These are phyloP conservation scores for Leptosomus discolor DNA, from an alignment of 2,113 vertebrate genomes.

Conservation along the genomic window DNA sequence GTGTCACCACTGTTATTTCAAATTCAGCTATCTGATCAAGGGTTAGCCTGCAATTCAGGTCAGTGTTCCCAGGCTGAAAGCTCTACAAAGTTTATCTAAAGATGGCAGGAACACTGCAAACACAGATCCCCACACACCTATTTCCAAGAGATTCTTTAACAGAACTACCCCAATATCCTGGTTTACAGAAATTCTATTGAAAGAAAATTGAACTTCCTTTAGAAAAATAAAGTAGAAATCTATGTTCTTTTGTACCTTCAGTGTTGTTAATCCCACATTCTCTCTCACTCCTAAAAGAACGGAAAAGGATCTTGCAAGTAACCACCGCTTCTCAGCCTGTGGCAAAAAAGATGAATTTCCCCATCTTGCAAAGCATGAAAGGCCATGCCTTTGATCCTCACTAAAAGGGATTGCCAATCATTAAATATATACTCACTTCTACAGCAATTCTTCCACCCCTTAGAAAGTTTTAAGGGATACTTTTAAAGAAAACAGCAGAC, in stretches of 20 bases:
- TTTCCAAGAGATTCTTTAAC: neutral
- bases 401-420: neutral
- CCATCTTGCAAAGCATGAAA: neutral
- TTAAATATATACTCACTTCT: neutral
- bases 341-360: neutral
- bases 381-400: neutral
- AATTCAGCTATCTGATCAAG: neutral
- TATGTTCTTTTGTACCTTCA: neutral
- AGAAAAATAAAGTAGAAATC: neutral
- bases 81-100: neutral
- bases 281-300: neutral
- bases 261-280: neutral
- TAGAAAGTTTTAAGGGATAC: neutral
- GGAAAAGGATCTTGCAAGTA: neutral
- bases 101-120: neutral
- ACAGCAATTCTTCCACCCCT: neutral
- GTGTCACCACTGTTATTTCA: neutral
- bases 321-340: neutral
- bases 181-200: neutral
- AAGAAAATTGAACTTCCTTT: neutral
- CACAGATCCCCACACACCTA: neutral
- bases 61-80: neutral
- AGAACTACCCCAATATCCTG: neutral
- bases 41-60: neutral
- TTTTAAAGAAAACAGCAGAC: neutral